Evolutionary conservation across 2,113 vertebrate genomes (phyloP).

Genomic region (Nothocercus nigrocapillus): DNA sequence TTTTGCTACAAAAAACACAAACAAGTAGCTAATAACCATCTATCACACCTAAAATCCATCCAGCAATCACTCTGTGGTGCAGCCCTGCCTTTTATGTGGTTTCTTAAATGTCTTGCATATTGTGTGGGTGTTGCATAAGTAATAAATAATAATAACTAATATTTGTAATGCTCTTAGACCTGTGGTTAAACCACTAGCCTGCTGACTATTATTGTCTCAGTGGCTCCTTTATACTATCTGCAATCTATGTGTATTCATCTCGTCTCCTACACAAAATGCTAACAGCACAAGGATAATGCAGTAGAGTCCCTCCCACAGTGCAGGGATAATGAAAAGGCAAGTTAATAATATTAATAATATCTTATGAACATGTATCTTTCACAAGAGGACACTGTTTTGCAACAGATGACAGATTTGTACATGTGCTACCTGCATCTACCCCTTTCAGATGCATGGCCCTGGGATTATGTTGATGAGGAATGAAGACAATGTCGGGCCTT

Average conservation of each 20-base stretch:
- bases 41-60: constrained; percentile 36
- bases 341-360: background rate
- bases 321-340: background rate
- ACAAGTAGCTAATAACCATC: constrained; percentile 40
- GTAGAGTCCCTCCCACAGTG: background rate
- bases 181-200: constrained; percentile 15
- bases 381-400: background rate
- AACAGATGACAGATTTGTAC: background rate
- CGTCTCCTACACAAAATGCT: background rate
- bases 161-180: constrained; percentile 46
- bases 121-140: constrained; percentile 32
- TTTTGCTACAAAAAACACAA: constrained; percentile 3
- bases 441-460: background rate
- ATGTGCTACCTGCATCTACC: rapidly evolving
- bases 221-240: constrained; percentile 9
- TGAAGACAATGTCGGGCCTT: rapidly evolving
- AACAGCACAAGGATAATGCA: background rate
- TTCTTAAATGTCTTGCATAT: constrained; percentile 41
- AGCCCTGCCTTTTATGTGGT: constrained; percentile 58
- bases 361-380: rapidly evolving
- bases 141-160: constrained; percentile 67
- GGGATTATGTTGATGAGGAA: background rate
- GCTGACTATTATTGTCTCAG: constrained; percentile 57
- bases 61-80: background rate
- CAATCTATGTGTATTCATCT: background rate